Conservation (phyloP, 2,797 vertebrate species). For the Geranospiza caerulescens region DNA sequence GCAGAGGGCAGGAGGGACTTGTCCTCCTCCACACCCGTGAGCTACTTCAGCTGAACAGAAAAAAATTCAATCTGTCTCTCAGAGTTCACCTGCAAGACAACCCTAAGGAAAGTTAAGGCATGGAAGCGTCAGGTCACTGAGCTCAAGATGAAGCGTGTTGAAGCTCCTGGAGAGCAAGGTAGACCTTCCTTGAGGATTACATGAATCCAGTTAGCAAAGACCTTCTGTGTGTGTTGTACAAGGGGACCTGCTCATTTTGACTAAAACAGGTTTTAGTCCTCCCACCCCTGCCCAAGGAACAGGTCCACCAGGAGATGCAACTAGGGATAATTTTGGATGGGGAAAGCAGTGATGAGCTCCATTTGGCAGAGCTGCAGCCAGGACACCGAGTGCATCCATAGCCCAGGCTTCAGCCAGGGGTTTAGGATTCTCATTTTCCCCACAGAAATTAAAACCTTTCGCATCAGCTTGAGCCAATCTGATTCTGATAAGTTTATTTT, state of each 20-base stretch:
- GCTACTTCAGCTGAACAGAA: neutral
- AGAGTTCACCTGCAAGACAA: neutral
- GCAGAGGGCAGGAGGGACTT: neutral
- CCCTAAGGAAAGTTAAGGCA: neutral
- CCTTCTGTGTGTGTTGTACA: neutral
- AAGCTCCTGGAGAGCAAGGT: neutral
- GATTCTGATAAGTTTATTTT: neutral
- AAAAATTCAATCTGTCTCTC: neutral
- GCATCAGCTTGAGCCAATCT: neutral
- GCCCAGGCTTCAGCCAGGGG: neutral
- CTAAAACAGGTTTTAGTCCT: neutral
- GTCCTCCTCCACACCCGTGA: neutral
- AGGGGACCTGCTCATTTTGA: neutral
- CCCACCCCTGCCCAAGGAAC: neutral
- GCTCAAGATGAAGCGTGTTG: fast-evolving
- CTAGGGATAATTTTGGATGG: neutral
- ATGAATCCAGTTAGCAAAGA: neutral
- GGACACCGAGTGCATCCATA: neutral
- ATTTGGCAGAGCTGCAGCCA: neutral
- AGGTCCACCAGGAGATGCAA: neutral
- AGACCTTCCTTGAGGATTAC: neutral
- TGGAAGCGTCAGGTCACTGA: neutral
- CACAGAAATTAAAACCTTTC: neutral
- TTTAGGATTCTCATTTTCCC: neutral
- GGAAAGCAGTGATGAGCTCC: neutral